Evolutionary conservation across 35 echinoderm and acorn worm species (phyloP), one percentile per base, ranked within the genome.

Genomic region (Apostichopus californicus): DNA sequence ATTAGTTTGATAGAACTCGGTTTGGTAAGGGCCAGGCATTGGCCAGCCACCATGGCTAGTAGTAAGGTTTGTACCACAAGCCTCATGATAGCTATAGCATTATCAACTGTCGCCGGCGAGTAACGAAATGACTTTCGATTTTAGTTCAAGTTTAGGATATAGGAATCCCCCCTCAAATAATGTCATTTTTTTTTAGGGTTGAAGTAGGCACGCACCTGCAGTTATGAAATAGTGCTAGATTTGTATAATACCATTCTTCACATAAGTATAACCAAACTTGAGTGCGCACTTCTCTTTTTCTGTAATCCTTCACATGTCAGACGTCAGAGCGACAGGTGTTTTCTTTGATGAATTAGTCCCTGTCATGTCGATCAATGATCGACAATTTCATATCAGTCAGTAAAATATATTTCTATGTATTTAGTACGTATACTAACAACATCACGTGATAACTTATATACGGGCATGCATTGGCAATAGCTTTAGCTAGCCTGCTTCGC

Each of bases 1-100:
- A 83, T 68, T 55, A 94, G 56, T 24, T 70, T 68, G 14, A 94
- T 86, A 6, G 93, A 94, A 9, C 88, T 85, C 56, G 88, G 93
- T 18, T 68, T 91, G 70, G 78, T 91, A 68, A 94, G 14, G 12
- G 88, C 93, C 55, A 59, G 54, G 21, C 81, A 22, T 85, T 59
- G 55, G 18, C 57, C 55, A 57, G 58, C 7, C 8, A 85, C n/a
- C 4, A 85, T 5, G n/a, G 71, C 4, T n/a, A 75, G 17, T 18
- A 75, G 7, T 18, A 75, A n/a, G n/a, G n/a, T 6, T 7, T 18
- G 58, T 61, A 7, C 17, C 71, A 18, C 71, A 75, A 22, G 7
- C 17, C 12, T 75, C 14, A 75, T 75, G 71, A 18, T 75, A 75
- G 71, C 71, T 46, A 46, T 46, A 46, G 2, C 71, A 75, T 75